Percentiles rank a stretch among this genome's conserved stretches.
These are phyloP conservation scores for Mythimna loreyi DNA, from an alignment of 2,888 invertebrate species.

Conservation along the genomic window DNA sequence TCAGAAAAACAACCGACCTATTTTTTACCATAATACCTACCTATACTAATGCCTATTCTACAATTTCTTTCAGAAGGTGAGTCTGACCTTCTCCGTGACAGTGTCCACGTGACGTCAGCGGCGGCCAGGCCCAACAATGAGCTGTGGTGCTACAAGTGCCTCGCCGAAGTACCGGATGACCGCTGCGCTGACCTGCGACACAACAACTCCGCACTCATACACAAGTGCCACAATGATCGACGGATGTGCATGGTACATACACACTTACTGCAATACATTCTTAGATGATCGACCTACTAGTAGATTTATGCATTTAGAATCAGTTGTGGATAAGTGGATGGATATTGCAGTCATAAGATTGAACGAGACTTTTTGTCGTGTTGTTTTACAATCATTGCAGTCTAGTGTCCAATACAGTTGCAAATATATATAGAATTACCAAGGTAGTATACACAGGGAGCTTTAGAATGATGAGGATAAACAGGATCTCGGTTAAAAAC, in stretches of 20 bases:
- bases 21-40: background rate
- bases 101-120: slow-evolving; percentile 94
- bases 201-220: slow-evolving; percentile 91
- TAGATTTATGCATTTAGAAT: slow-evolving; percentile 14
- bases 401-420: background rate
- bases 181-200: slow-evolving; percentile 92
- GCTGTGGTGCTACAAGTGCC: slow-evolving; percentile 95
- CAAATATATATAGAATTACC: background rate
- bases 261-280: slow-evolving; percentile 46
- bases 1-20: background rate
- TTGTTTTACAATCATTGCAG: background rate
- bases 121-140: slow-evolving; percentile 95
- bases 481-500: slow-evolving; percentile 2
- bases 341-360: background rate
- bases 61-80: slow-evolving; percentile 77
- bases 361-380: background rate
- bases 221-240: slow-evolving; percentile 94
- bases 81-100: slow-evolving; percentile 89
- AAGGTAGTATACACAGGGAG: background rate
- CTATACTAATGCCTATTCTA: background rate
- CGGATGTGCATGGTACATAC: slow-evolving; percentile 94
- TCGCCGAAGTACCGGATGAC: slow-evolving; percentile 94
- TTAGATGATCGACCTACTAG: slow-evolving; percentile 1
- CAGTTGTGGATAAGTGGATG: background rate
- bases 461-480: background rate